A percentile compares a stretch with the other conserved stretches of the same genome.
phyloP scores from a whole-genome alignment of 2,888 invertebrate genomes.

The Platycnemis pennipes region DNA sequence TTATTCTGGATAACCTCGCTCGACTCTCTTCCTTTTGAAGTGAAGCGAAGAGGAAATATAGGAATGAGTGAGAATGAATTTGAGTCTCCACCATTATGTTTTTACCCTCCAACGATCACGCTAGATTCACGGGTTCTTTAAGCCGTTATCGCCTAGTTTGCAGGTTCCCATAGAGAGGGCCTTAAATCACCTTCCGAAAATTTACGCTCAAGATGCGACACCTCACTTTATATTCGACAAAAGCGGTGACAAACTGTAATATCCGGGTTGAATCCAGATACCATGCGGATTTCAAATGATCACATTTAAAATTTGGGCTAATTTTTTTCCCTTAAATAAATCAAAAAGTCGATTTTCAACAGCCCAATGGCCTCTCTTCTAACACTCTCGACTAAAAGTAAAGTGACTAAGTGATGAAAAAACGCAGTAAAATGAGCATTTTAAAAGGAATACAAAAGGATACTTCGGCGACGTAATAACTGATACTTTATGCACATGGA shows the following conservation, averaged over 20 bases:
- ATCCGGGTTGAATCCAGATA: neutral
- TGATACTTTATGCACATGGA: no score
- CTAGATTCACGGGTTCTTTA: neutral
- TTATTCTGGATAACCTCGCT: neutral
- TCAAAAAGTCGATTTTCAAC: no score
- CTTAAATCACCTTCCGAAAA: neutral
- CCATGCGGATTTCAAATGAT: no score
- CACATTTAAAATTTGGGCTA: no score
- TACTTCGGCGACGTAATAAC: no score
- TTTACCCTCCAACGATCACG: neutral
- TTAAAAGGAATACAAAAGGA: no score
- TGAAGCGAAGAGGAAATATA: neutral
- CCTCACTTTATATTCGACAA: neutral
- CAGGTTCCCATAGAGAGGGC: neutral
- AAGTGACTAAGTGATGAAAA: no score
- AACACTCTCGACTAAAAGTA: no score
- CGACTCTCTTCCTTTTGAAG: neutral
- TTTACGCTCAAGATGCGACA: neutral
- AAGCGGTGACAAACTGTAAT: neutral
- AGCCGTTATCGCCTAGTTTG: neutral
- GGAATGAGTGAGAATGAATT: slow-evolving; percentile 5
- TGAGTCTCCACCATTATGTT: slow-evolving; percentile 4
- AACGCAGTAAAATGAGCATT: no score
- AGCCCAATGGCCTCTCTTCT: no score
- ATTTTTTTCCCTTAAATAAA: no score